Evolutionary conservation across 2,113 vertebrate species (phyloP).

Genomic region (Upupa epops): DNA sequence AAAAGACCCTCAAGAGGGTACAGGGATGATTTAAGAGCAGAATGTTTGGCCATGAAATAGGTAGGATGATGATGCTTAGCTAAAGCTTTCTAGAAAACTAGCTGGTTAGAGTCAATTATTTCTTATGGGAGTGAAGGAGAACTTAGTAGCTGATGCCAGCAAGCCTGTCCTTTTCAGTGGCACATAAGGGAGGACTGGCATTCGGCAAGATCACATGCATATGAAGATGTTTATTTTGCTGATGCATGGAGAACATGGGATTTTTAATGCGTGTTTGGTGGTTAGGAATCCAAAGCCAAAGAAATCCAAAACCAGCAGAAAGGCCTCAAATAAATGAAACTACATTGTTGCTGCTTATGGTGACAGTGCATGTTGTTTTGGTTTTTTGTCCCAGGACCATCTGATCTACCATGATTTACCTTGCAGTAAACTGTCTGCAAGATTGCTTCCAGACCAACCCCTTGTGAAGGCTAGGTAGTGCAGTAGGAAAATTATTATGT

Average conservation of each 20-base stretch:
- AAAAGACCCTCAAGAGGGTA: background rate
- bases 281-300: background rate
- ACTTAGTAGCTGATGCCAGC: background rate
- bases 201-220: background rate
- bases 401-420: background rate
- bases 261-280: background rate
- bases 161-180: background rate
- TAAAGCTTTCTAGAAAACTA: background rate
- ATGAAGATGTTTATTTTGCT: background rate
- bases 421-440: background rate
- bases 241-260: fast-evolving
- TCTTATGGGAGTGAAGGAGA: background rate
- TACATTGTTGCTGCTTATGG: background rate
- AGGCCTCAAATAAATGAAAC: background rate
- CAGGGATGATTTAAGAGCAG: background rate
- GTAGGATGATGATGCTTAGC: background rate
- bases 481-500: background rate
- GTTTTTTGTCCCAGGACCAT: background rate
- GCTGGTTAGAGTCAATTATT: background rate
- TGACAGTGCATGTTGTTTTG: background rate
- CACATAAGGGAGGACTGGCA: background rate
- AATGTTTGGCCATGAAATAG: background rate
- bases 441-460: background rate
- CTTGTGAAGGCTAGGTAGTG: background rate
- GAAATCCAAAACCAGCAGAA: background rate